Evolutionary conservation across 2,113 vertebrate genomes (phyloP).

Genomic region (Mungos mungo): DNA sequence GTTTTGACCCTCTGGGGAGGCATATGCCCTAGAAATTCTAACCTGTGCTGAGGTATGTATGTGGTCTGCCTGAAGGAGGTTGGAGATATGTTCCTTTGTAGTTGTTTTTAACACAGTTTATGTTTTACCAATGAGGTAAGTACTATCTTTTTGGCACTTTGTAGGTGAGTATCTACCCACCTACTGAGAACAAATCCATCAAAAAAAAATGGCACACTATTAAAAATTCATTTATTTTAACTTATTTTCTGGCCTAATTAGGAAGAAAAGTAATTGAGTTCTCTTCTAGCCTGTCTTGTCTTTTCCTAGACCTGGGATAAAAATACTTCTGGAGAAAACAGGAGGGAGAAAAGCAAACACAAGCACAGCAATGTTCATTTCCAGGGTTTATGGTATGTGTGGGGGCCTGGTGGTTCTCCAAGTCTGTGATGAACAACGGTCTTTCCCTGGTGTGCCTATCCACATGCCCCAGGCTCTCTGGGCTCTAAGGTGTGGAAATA

Average conservation of each 20-base stretch:
- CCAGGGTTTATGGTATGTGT: neutral
- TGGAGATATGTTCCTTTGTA: neutral
- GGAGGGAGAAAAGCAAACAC: neutral
- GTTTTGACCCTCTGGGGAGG: neutral
- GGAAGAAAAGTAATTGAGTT: neutral
- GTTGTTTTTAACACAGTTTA: neutral
- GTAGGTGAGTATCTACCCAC: neutral
- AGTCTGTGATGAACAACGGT: neutral
- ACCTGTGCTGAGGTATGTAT: neutral
- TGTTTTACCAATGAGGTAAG: neutral
- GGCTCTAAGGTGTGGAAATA: neutral
- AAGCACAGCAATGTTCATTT: neutral
- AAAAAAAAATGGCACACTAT: neutral
- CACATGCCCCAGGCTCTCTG: neutral
- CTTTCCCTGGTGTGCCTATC: neutral
- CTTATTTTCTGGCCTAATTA: slow-evolving; percentile 19
- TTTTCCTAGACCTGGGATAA: neutral
- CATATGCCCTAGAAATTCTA: neutral
- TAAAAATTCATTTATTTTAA: slow-evolving; percentile 13
- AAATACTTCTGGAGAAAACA: slow-evolving; percentile 19
- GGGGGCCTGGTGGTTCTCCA: neutral
- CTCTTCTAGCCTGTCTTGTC: neutral
- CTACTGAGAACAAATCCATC: neutral
- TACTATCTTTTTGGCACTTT: neutral
- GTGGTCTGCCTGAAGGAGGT: neutral